These are phyloP conservation scores for Crypturellus tataupa DNA, from an alignment of 2,797 vertebrate species.

Conservation along the genomic window DNA sequence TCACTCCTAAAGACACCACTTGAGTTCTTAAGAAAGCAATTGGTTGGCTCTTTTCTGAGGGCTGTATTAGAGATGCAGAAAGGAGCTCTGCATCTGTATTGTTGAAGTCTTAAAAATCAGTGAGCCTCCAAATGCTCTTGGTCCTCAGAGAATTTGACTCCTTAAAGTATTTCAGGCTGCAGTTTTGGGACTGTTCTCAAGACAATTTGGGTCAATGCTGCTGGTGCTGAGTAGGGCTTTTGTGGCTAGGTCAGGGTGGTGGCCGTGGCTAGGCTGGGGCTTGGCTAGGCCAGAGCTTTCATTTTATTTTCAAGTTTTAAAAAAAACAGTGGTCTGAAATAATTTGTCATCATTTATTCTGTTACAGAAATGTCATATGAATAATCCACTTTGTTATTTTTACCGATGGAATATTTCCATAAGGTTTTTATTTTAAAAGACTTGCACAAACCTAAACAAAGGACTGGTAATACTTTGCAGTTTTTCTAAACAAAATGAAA, in stretches of 20 bases:
- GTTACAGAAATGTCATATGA: not conserved
- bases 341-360: not conserved
- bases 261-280: not conserved
- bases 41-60: not conserved
- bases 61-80: not conserved
- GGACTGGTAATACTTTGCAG: not conserved
- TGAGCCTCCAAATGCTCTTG: not conserved
- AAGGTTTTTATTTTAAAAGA: not conserved
- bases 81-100: not conserved
- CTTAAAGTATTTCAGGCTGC: not conserved
- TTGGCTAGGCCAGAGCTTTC: not conserved
- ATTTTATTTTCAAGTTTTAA: not conserved
- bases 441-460: not conserved
- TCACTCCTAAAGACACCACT: not conserved
- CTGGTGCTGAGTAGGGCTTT: not conserved
- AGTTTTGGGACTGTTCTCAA: not conserved
- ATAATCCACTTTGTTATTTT: not conserved
- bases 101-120: not conserved
- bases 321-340: not conserved
- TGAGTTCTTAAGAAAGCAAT: not conserved
- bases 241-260: rapidly evolving
- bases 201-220: not conserved
- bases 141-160: not conserved
- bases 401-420: not conserved
- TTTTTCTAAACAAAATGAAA: not conserved